Evolutionary conservation across 2,797 vertebrate genomes (phyloP), one percentile per base, ranked within the genome.

Genomic region (Gambusia yucatana): DNA sequence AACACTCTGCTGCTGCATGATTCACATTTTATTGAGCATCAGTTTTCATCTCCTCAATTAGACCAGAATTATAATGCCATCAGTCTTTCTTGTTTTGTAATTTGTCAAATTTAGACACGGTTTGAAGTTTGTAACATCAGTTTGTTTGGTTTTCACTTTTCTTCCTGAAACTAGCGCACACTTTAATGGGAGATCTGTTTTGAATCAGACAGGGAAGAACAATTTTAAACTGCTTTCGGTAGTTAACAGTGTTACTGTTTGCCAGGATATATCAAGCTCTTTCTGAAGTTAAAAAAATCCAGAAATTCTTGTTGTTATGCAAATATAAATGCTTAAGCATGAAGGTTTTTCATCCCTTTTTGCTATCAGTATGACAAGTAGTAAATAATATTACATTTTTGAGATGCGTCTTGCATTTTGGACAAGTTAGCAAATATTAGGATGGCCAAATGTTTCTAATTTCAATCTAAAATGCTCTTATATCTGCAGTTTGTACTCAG

Each of bases 191-290:
- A 78, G 39, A 22, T 82, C 79, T 85, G 82, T 83, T 90, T 1
- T 25, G 39, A 69, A n/a, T 41, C 22, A 69, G 65, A 67, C 9
- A 6, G 10, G 25, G 9, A 69, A n/a, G 25, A 41, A n/a, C 5
- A 16, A 14, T n/a, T 44, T 41, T 13, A 69, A 65, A 13, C 11
- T 79, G 83, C 70, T 71, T 47, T 80, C n/a, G 47, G 39, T 71
- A 30, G 85, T 50, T 80, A 90, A 94, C 84, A 91, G 82, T 6
- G 94, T 93, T 91, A 90, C 41, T 11, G 1, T 41, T 41, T 11
- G 17, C 17, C 33, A 65, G 17, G 8, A 39, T 4, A 39, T 39
- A 3, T 39, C 33, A 36, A 65, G 17, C 33, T 36, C 33, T 65
- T 65, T 22, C 6, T 10, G 3, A 30, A 16, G 7, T 65, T 1